These are phyloP conservation scores for Phlogophora meticulosa DNA, from an alignment of 2,888 invertebrate species.

Conservation along the genomic window DNA sequence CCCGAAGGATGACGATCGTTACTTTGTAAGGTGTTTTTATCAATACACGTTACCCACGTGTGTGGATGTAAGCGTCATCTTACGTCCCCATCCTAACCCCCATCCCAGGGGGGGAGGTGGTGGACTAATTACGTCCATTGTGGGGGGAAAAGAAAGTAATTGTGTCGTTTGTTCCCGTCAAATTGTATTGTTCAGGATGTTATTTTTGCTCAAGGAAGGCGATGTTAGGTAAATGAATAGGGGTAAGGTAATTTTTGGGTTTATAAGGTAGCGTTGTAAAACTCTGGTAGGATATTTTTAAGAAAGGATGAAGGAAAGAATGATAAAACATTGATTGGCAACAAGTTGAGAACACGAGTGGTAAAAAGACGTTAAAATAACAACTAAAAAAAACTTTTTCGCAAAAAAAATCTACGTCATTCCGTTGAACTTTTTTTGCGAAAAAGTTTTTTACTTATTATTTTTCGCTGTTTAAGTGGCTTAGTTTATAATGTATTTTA, in stretches of 20 bases:
- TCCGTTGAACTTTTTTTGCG: too few species aligned
- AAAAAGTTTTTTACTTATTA: too few species aligned
- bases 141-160: constrained; percentile 49
- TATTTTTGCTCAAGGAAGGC: constrained; percentile 37
- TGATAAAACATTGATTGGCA: too few species aligned
- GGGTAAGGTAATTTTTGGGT: constrained; percentile 25
- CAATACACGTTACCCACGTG: constrained; percentile 26
- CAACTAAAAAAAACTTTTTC: too few species aligned
- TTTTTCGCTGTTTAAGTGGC: too few species aligned
- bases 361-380: too few species aligned
- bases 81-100: constrained; percentile 19
- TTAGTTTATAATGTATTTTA: too few species aligned
- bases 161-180: constrained; percentile 56
- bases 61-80: constrained; percentile 26
- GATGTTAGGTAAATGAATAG: constrained; percentile 17
- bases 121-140: constrained; percentile 55
- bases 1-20: constrained; percentile 20
- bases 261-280: constrained; percentile 6
- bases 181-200: constrained; percentile 46
- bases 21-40: constrained; percentile 40
- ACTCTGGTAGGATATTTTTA: background rate
- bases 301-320: background rate
- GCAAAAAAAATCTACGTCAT: too few species aligned
- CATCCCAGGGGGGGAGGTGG: background rate
- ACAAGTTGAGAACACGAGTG: too few species aligned